These are phyloP conservation scores for Lutjanus argentimaculatus DNA, from an alignment of 2,797 vertebrate genomes.

Conservation along the genomic window DNA sequence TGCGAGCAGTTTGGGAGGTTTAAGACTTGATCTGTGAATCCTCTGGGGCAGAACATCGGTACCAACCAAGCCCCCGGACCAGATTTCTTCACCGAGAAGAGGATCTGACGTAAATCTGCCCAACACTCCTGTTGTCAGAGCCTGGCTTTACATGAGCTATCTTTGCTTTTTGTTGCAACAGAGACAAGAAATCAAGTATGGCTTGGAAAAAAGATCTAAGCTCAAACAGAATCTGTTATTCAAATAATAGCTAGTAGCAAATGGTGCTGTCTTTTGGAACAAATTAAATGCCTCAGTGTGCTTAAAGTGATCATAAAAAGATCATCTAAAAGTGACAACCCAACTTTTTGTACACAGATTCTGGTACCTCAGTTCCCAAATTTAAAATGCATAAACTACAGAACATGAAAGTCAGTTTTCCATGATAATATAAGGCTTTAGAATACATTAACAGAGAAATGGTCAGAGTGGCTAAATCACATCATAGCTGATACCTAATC, in stretches of 20 bases:
- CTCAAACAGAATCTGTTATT: constrained; percentile 8
- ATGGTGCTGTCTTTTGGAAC: background rate
- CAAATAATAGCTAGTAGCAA: background rate
- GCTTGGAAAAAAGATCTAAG: background rate
- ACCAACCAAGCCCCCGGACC: too few relatives aligned
- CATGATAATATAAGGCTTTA: too few relatives aligned
- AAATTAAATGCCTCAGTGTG: background rate
- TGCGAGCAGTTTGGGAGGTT: too few relatives aligned
- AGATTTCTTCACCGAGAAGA: too few relatives aligned
- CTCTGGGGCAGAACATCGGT: too few relatives aligned
- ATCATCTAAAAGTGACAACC: background rate
- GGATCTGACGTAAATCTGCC: too few relatives aligned
- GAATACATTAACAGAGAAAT: too few relatives aligned
- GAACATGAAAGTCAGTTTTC: background rate
- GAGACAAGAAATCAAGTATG: background rate
- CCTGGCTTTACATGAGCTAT: background rate
- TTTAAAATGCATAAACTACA: constrained; percentile 15
- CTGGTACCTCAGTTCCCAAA: background rate
- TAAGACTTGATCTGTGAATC: too few relatives aligned
- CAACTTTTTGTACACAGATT: constrained; percentile 5
- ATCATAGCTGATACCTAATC: background rate
- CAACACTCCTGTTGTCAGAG: too few relatives aligned
- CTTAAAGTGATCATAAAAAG: background rate
- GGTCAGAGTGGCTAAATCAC: too few relatives aligned
- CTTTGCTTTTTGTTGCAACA: constrained; percentile 9